Evolutionary conservation across 2,888 invertebrate species (phyloP), one percentile per base, ranked within the genome.

Genomic region (Nemurella pictetii): DNA sequence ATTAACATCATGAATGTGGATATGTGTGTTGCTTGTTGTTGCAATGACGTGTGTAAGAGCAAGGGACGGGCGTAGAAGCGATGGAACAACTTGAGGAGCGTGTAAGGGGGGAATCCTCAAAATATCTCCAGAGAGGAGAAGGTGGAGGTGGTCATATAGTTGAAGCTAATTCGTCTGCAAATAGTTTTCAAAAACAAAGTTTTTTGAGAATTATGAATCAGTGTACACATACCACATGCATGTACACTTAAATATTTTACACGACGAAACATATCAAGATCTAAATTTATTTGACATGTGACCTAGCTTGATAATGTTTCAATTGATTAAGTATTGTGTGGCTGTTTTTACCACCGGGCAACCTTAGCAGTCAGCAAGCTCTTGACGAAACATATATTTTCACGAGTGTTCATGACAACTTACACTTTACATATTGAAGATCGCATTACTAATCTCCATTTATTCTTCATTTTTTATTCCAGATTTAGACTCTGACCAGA

Each of bases 401-500:
- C n/a, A n/a, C n/a, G n/a, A 36, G 55, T 25, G 9, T 75, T 27
- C 75, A 5, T 75, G 75, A n/a, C n/a, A n/a, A 9, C 55, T 36
- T 15, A 7, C 55, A 9, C 15, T 36, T 15, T 15, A 15, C 15
- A 15, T 36, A 7, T 36, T 36, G 15, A 36, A 36, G 55, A 9
- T 7, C 55, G 15, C 55, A 36, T 15, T 9, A 9, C 15, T 7
- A 36, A 15, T 36, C 55, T 9, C 15, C 15, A 15, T 9, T 36
- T 15, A 9, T 7, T 7, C 15, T 28, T 75, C 26, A 3, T 26
- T 28, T 75, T 2, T 75, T 28, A 9, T 75, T 75, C 75, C 75
- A 75, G 75, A 75, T 75, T 75, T 75, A 9, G 75, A 75, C 26
- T 26, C 75, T 9, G 28, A 75, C 87, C 87, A 77, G 26, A 75